phyloP scores from a whole-genome alignment of 2,797 vertebrate species.

The Gymnoscopelus microlampas region DNA sequence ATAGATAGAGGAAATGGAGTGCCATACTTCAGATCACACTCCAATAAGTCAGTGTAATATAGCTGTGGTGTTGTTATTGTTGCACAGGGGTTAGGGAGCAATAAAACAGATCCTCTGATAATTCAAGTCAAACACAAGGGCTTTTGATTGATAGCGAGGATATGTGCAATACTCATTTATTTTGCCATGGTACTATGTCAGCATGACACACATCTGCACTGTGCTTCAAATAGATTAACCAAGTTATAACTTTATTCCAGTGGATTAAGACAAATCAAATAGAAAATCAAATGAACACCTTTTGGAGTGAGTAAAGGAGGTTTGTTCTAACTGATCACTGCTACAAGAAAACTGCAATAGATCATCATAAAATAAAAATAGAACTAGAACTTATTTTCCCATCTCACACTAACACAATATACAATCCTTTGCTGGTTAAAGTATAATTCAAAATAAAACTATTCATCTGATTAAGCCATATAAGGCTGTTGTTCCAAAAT shows the following conservation, averaged over 20 bases:
- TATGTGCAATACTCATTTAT: conserved; percentile 12
- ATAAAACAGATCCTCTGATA: conserved; percentile 23
- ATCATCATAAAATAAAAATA: neutral
- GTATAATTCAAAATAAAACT: too few relatives aligned
- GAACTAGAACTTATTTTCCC: neutral
- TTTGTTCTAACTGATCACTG: conserved; percentile 11
- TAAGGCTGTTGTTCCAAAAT: too few relatives aligned
- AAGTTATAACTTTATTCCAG: conserved; percentile 9
- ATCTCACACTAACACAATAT: neutral
- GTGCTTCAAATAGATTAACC: conserved; percentile 21
- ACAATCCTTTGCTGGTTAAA: too few relatives aligned
- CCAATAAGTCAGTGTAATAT: conserved; percentile 52
- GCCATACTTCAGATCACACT: conserved; percentile 39
- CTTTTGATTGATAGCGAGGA: conserved; percentile 46
- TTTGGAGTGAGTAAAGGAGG: neutral
- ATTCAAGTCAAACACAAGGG: conserved; percentile 32
- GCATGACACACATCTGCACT: conserved; percentile 31
- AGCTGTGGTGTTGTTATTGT: conserved; percentile 5
- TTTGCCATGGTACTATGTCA: conserved; percentile 17
- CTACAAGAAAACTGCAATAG: neutral
- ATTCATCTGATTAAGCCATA: too few relatives aligned
- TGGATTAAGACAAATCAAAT: conserved; percentile 26
- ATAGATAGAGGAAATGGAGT: conserved; percentile 44
- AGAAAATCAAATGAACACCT: conserved; percentile 24
- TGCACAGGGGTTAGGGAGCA: conserved; percentile 29